phyloP scores from a whole-genome alignment of 2,113 vertebrate species.

The Mobula birostris region DNA sequence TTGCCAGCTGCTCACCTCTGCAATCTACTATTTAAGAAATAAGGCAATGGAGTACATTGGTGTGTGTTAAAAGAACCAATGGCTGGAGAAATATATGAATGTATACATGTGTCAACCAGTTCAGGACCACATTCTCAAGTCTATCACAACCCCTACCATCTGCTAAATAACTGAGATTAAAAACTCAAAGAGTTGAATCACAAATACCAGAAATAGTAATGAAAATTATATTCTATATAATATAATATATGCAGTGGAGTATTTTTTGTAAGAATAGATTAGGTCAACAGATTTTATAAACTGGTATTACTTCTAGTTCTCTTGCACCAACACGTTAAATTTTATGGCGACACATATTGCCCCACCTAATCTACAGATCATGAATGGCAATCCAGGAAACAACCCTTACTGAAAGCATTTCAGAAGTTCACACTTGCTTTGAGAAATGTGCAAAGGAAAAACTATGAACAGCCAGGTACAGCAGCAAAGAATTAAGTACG shows the following conservation, averaged over 20 bases:
- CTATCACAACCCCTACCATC: background rate
- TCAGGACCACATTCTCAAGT: background rate
- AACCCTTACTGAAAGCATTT: background rate
- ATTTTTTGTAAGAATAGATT: background rate
- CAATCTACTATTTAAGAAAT: constrained; percentile 22
- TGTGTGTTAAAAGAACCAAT: constrained; percentile 16
- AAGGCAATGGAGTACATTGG: background rate
- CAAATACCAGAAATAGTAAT: background rate
- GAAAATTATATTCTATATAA: background rate
- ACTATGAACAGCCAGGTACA: background rate
- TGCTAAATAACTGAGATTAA: constrained; percentile 7
- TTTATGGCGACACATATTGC: background rate
- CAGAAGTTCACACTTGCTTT: background rate
- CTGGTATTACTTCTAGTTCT: background rate
- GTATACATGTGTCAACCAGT: background rate
- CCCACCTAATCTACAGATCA: background rate
- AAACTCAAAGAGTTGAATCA: background rate
- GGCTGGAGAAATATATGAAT: background rate
- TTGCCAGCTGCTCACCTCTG: constrained; percentile 5
- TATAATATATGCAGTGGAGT: background rate
- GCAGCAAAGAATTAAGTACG: background rate
- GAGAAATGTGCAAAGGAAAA: background rate
- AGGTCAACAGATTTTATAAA: background rate
- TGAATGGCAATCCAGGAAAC: background rate
- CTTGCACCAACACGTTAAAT: background rate